Percentiles rank a stretch among this genome's conserved stretches.
phyloP scores from a whole-genome alignment of 2,797 vertebrate species.

The Myiotriccus ornatus region DNA sequence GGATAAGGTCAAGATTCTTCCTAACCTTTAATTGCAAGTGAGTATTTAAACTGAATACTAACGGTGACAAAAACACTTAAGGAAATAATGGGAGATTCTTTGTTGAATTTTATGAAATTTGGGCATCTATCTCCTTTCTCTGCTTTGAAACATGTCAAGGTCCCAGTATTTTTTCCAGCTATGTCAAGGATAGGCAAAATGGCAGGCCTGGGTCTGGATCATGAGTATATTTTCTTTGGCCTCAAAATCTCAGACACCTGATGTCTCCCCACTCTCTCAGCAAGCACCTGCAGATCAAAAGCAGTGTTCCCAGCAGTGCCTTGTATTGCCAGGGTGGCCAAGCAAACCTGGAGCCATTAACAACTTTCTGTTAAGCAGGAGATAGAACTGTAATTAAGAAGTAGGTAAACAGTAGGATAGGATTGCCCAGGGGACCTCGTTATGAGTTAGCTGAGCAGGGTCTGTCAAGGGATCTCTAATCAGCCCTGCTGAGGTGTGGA shows the following conservation, averaged over 20 bases:
- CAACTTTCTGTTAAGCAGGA: neutral
- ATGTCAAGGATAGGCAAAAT: neutral
- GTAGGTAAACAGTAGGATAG: neutral
- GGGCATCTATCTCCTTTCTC: neutral
- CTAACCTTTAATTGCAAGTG: neutral
- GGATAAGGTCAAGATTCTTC: neutral
- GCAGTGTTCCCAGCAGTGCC: neutral
- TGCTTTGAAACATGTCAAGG: neutral
- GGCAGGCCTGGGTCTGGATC: neutral
- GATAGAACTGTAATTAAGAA: neutral
- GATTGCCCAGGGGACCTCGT: neutral
- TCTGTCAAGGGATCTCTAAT: neutral
- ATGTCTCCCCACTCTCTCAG: neutral
- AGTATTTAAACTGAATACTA: neutral
- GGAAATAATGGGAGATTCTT: neutral
- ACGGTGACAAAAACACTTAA: neutral
- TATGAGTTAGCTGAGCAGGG: neutral
- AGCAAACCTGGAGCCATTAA: neutral
- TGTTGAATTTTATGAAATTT: neutral
- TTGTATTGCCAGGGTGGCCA: neutral
- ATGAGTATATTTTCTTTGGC: neutral
- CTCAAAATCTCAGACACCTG: neutral
- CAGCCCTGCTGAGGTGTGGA: neutral
- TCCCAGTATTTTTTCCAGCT: neutral
- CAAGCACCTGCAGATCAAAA: neutral